phyloP scores from a whole-genome alignment of 2,888 invertebrate species.

The Saturnia japonica region DNA sequence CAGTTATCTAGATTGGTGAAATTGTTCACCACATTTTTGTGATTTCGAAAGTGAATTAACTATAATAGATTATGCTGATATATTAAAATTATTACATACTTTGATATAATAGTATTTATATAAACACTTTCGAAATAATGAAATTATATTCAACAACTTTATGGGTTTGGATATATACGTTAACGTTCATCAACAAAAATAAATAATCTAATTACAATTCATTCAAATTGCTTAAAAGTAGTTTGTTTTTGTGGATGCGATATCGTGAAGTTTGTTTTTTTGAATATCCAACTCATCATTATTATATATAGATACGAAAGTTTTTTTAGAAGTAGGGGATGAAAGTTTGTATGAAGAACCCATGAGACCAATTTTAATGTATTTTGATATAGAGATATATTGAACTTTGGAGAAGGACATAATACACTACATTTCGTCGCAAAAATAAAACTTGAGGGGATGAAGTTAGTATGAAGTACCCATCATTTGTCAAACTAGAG shows the following conservation, averaged over 20 bases:
- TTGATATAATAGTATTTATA: not conserved
- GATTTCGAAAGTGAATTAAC: slow-evolving; percentile 5
- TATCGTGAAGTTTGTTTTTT: not conserved
- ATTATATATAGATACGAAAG: no score
- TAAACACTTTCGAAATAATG: not conserved
- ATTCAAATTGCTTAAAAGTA: not conserved
- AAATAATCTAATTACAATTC: not conserved
- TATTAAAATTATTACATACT: slow-evolving; percentile 6
- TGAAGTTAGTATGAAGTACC: no score
- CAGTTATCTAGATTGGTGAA: not conserved
- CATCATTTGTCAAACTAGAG: no score
- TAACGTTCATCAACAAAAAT: not conserved
- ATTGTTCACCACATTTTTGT: not conserved
- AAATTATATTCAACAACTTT: not conserved
- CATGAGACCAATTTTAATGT: no score
- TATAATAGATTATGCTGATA: slow-evolving; percentile 2
- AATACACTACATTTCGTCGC: no score
- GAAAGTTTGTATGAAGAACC: no score
- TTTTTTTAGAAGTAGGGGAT: no score
- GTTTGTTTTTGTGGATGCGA: not conserved
- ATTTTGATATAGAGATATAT: no score
- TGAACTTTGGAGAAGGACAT: no score
- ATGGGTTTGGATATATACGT: not conserved
- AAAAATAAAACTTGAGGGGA: no score
- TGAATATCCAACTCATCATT: no score